Conservation (phyloP, 2,113 vertebrate genomes). For the Pseudorhombus dupliciocellatus region DNA sequence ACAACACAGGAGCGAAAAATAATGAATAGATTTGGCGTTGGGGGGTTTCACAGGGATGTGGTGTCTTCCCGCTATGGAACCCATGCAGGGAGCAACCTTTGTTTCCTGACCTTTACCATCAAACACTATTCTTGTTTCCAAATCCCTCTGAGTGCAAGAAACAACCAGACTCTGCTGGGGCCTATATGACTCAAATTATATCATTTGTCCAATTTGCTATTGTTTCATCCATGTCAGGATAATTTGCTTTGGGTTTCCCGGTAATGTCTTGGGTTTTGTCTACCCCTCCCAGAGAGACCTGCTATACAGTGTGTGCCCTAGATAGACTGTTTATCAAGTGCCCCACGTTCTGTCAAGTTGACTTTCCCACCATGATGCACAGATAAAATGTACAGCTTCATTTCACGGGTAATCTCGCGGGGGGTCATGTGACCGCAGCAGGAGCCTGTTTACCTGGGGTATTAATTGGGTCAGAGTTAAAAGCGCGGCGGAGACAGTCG, state of each 20-base stretch:
- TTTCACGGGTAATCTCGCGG: conserved; percentile 70
- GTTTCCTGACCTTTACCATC: conserved; percentile 83
- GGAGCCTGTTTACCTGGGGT: conserved; percentile 74
- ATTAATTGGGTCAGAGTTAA: conserved; percentile 80
- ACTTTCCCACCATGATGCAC: conserved; percentile 79
- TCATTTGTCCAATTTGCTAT: conserved; percentile 87
- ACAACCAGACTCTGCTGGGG: conserved; percentile 79
- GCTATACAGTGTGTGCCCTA: conserved; percentile 79
- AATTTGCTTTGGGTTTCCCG: conserved; percentile 85
- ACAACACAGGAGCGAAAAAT: conserved; percentile 76
- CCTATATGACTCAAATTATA: conserved; percentile 84
- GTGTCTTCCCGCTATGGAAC: conserved; percentile 63
- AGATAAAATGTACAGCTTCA: conserved; percentile 81
- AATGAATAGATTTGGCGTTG: conserved; percentile 73
- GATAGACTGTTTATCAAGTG: conserved; percentile 85
- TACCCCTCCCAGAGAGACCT: conserved; percentile 71
- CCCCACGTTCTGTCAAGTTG: conserved; percentile 81
- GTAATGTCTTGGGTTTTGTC: conserved; percentile 81
- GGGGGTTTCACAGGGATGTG: conserved; percentile 57
- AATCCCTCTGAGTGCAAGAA: conserved; percentile 78
- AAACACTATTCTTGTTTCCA: conserved; percentile 83
- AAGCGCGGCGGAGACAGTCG: conserved; percentile 44
- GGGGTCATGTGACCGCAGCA: conserved; percentile 51
- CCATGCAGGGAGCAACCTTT: conserved; percentile 70
- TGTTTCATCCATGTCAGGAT: conserved; percentile 86